Evolutionary conservation across 2,113 vertebrate species (phyloP).

Genomic region (Struthidea cinerea): DNA sequence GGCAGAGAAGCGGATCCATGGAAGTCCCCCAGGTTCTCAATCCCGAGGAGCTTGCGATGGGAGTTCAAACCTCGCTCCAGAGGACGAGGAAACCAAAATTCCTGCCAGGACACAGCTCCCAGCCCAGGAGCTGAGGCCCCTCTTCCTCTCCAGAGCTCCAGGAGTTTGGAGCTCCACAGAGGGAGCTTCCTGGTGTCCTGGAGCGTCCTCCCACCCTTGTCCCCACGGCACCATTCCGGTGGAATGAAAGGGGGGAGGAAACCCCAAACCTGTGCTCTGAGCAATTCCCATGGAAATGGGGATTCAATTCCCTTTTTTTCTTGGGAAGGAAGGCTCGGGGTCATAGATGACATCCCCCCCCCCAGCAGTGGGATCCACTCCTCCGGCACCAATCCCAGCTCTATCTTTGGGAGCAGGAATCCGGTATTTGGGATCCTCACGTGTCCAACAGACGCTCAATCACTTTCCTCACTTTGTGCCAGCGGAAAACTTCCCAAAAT

Average conservation of each 20-base stretch:
- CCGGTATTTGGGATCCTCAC: background rate
- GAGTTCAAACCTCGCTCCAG: background rate
- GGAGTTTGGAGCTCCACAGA: background rate
- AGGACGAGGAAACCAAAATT: background rate
- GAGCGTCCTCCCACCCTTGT: background rate
- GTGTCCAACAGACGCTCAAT: background rate
- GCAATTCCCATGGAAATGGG: background rate
- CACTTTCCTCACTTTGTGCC: background rate
- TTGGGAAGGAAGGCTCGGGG: background rate
- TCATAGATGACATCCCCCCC: rapidly evolving
- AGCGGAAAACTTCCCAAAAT: background rate
- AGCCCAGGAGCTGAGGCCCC: background rate
- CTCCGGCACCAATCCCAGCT: background rate
- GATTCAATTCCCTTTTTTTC: background rate
- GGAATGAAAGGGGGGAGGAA: background rate
- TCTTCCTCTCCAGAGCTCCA: background rate
- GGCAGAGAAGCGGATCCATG: background rate
- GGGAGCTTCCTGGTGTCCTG: rapidly evolving
- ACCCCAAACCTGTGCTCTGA: background rate
- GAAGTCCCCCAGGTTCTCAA: background rate
- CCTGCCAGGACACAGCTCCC: background rate
- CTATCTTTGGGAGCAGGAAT: background rate
- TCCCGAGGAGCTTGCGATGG: background rate
- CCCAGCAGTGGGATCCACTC: background rate
- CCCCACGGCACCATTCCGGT: too few species aligned